These are phyloP conservation scores for Urosaurus nigricauda DNA, from an alignment of 2,797 vertebrate genomes.

Conservation along the genomic window DNA sequence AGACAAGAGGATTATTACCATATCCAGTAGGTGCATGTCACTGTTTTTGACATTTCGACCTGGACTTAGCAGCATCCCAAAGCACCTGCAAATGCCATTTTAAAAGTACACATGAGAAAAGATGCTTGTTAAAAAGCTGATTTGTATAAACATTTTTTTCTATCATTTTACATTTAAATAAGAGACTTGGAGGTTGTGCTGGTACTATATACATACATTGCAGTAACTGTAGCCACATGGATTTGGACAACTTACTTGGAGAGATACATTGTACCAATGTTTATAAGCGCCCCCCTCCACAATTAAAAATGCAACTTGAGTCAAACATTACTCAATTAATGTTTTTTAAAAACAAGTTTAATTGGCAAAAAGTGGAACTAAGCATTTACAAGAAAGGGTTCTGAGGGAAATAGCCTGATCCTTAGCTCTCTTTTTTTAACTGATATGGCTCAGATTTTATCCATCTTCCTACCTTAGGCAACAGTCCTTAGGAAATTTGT, in stretches of 20 bases:
- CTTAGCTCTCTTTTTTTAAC: not conserved
- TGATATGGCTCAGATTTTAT: not conserved
- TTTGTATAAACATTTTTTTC: conserved; percentile 56
- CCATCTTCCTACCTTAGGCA: not conserved
- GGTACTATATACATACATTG: not conserved
- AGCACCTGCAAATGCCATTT: conserved; percentile 85
- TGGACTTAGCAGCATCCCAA: conserved; percentile 97
- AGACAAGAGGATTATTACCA: conserved; percentile 84
- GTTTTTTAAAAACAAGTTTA: not conserved
- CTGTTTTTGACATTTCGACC: conserved; percentile 96
- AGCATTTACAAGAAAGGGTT: not conserved
- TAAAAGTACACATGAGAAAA: conserved; percentile 39
- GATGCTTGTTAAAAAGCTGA: conserved; percentile 53
- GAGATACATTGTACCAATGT: not conserved
- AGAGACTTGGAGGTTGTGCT: conserved; percentile 21
- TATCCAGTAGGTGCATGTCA: conserved; percentile 97
- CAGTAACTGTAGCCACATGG: not conserved
- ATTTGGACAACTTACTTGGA: not conserved
- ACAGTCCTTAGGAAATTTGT: not conserved
- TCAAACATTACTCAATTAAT: not conserved
- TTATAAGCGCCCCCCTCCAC: not conserved
- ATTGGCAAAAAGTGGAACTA: not conserved
- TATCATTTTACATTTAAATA: conserved; percentile 58
- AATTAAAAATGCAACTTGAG: not conserved
- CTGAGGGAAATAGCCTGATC: not conserved